Conservation (phyloP, 1,140 invertebrate species). For the Orius insidiosus region DNA sequence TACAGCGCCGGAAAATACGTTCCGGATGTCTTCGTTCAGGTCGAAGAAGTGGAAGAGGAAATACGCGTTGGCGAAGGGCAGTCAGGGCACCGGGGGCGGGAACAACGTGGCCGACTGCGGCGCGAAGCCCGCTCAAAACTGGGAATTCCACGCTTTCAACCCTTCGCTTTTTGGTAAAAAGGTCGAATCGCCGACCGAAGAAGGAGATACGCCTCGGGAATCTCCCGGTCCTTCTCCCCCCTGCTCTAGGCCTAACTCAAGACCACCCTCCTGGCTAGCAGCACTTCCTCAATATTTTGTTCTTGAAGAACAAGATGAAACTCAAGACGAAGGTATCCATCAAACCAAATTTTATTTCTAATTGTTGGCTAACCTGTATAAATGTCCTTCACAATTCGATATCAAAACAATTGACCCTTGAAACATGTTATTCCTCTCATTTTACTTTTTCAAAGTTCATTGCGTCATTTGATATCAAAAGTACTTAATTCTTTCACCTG, state of each 20-base stretch:
- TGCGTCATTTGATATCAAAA: no score
- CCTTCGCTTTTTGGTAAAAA: constrained; percentile 19
- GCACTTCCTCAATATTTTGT: constrained; percentile 20
- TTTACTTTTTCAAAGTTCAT: no score
- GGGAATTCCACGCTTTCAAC: constrained; percentile 29
- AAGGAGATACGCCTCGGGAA: constrained; percentile 7
- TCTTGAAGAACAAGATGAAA: constrained; percentile 17
- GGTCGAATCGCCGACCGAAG: constrained; percentile 1
- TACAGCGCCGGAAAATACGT: constrained; percentile 20
- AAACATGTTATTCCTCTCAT: no score
- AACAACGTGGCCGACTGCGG: constrained; percentile 7
- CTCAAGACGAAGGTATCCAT: background rate
- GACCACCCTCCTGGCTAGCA: constrained; percentile 20
- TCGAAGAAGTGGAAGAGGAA: constrained; percentile 26
- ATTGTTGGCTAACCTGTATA: no score
- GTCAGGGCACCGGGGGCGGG: constrained; percentile 1
- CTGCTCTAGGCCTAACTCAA: constrained; percentile 15
- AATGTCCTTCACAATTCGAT: no score
- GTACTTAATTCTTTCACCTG: no score
- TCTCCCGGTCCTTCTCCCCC: constrained; percentile 14
- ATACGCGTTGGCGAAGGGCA: constrained; percentile 21
- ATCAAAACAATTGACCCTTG: no score
- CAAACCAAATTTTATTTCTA: no score
- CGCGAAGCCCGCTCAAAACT: constrained; percentile 22
- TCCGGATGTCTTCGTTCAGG: constrained; percentile 28